Percentiles rank a stretch among this genome's conserved stretches.
Conservation (phyloP, 1,140 invertebrate species). For the Tribolium madens region DNA sequence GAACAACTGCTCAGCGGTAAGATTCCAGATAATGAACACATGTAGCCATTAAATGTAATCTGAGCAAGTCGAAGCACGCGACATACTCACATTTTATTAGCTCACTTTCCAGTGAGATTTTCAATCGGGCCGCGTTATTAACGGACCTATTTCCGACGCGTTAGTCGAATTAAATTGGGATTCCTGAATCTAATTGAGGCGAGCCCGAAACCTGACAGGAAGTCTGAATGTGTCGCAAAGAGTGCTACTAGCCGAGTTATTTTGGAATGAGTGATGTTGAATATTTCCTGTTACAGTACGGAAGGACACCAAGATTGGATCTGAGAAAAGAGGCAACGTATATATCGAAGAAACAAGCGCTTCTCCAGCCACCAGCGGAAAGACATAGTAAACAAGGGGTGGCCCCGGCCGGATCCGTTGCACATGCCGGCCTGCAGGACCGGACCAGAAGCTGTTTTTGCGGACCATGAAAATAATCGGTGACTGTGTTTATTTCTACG, state of each 20-base stretch:
- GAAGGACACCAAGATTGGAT: constrained; percentile 61
- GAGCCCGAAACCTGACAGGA: constrained; percentile 28
- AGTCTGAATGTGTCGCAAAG: constrained; percentile 38
- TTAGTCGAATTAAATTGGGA: constrained; percentile 18
- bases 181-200: constrained; percentile 27
- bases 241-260: constrained; percentile 23
- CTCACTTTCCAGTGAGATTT: not conserved
- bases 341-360: constrained; percentile 64
- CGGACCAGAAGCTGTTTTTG: not conserved
- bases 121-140: not conserved
- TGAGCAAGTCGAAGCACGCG: constrained; percentile 34
- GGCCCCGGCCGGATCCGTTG: constrained; percentile 9
- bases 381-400: constrained; percentile 30
- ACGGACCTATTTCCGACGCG: constrained; percentile 12
- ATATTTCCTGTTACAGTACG: constrained; percentile 57
- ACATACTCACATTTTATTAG: constrained; percentile 7
- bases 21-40: constrained; percentile 44
- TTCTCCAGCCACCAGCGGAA: constrained; percentile 11
- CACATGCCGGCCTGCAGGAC: constrained; percentile 17
- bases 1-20: constrained; percentile 61
- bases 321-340: constrained; percentile 67
- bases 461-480: constrained; percentile 5
- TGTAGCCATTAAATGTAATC: constrained; percentile 40
- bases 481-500: constrained; percentile 11
- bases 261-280: constrained; percentile 35